These are phyloP conservation scores for Apotomis betuletana DNA, from an alignment of 2,888 invertebrate genomes.

Conservation along the genomic window DNA sequence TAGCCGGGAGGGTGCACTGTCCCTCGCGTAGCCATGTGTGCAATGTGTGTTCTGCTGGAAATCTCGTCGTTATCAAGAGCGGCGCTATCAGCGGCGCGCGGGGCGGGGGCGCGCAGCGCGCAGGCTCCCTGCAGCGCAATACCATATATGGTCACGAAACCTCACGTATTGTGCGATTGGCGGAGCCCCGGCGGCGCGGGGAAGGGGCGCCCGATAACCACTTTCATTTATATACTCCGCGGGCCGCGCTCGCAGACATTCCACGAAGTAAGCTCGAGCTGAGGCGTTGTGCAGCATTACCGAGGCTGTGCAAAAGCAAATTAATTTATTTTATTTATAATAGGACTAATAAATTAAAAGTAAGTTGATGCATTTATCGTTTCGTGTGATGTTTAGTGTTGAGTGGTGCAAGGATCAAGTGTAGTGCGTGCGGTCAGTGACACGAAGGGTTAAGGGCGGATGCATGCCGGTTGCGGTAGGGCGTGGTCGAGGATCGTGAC, in stretches of 20 bases:
- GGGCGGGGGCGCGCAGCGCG: slow-evolving; percentile 65
- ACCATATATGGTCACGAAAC: slow-evolving; percentile 88
- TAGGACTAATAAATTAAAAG: slow-evolving; percentile 82
- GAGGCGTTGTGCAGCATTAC: slow-evolving; percentile 77
- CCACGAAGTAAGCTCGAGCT: slow-evolving; percentile 81
- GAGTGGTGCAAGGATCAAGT: slow-evolving; percentile 51
- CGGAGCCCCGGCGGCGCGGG: slow-evolving; percentile 78
- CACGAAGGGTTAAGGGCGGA: slow-evolving; percentile 60
- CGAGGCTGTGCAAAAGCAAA: slow-evolving; percentile 81
- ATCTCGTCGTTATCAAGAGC: slow-evolving; percentile 72
- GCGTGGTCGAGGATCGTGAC: slow-evolving; percentile 74
- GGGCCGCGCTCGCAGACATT: slow-evolving; percentile 75
- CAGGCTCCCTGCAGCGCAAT: slow-evolving; percentile 85
- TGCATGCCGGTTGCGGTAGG: slow-evolving; percentile 78
- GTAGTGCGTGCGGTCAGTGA: slow-evolving; percentile 78
- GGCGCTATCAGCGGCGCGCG: slow-evolving; percentile 55
- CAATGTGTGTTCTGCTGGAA: slow-evolving; percentile 57
- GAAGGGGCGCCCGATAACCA: slow-evolving; percentile 81
- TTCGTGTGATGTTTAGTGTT: slow-evolving; percentile 57
- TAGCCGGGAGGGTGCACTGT: slow-evolving; percentile 25
- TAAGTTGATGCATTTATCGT: slow-evolving; percentile 68
- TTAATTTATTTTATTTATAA: slow-evolving; percentile 81
- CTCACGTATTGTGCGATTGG: slow-evolving; percentile 85
- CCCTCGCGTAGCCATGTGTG: slow-evolving; percentile 46
- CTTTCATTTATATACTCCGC: slow-evolving; percentile 84